Evolutionary conservation across 2,888 invertebrate species (phyloP).

Genomic region (Siphlonurus alternatus): DNA sequence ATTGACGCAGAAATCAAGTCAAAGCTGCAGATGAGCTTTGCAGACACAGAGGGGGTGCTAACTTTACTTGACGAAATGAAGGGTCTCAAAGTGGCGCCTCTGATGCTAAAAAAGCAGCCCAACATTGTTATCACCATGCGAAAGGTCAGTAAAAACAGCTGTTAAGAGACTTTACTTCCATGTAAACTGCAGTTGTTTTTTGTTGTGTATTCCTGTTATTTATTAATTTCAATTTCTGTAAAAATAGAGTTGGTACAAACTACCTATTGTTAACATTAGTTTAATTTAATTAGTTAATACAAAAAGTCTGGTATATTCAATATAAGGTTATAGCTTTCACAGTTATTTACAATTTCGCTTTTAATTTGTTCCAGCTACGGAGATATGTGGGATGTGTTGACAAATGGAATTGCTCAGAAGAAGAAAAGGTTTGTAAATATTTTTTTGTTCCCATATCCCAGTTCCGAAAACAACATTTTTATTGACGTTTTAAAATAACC

Average conservation of each 20-base stretch:
- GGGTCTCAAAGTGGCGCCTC: slow-evolving; percentile 41
- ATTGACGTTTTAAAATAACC: too few relatives aligned
- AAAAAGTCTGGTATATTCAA: too few relatives aligned
- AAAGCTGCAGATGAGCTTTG: slow-evolving; percentile 44
- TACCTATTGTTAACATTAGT: background rate
- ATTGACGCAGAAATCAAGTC: slow-evolving; percentile 48
- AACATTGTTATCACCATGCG: slow-evolving; percentile 56
- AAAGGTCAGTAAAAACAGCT: slow-evolving; percentile 26
- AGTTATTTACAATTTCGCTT: too few relatives aligned
- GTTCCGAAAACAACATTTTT: too few relatives aligned
- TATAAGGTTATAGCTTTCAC: too few relatives aligned
- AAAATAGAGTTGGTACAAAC: background rate
- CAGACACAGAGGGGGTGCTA: slow-evolving; percentile 55
- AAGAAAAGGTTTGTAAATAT: slow-evolving; percentile 43
- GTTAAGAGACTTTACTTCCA: background rate
- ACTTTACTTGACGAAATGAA: slow-evolving; percentile 44
- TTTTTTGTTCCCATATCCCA: too few relatives aligned
- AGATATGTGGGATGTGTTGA: slow-evolving; percentile 63
- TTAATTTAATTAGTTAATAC: slow-evolving; percentile 3
- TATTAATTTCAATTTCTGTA: background rate
- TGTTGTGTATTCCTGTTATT: background rate
- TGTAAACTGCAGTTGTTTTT: background rate
- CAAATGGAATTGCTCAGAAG: slow-evolving; percentile 48
- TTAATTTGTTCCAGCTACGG: too few relatives aligned
- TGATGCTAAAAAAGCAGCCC: slow-evolving; percentile 70